Evolutionary conservation across 2,113 vertebrate species (phyloP), one percentile per base, ranked within the genome.

Genomic region (Hippocampus zosterae): DNA sequence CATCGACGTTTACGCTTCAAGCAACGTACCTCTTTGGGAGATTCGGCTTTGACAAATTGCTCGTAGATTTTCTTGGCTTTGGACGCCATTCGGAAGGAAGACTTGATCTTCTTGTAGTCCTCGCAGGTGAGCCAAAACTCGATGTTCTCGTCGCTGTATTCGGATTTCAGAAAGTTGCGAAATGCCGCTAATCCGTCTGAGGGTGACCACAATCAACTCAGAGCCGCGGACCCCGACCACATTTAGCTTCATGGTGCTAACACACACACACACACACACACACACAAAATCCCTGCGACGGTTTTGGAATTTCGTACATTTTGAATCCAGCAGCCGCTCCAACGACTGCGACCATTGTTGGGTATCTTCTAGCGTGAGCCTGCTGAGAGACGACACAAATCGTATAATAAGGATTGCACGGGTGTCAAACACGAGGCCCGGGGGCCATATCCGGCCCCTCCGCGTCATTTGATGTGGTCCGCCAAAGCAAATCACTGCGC

Each of bases 111-210:
- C 83, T 92, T 93, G 85, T 90, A 93, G 68, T 93, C 92, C 81
- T 93, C 92, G 21, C 93, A 93, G 25, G 90, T 92, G 78, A 93
- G 85, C 93, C 92, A 93, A 82, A 93, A 93, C 70, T 93, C 92
- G 7, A 93, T 91, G 65, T 93, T 93, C 81, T 93, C 93, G 8
- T 93, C 92, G n/a, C 92, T 93, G 82, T 91, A 93, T 80, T 93
- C 93, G 0, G 92, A 91, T 69, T 91, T 93, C 25, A 93, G 91
- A 74, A 93, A 93, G 72, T 84, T 91, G 15, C 89, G 86, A 78
- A 93, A 93, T 41, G 89, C 92, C 0, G 91, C 91, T 80, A 92
- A 68, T 7, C 93, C 93, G 76, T 92, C 93, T 93, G 81, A 23
- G 68, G 66, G 19, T 42, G 64, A 10, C 37, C 16, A 71, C 57